Evolutionary conservation across 1,140 invertebrate genomes (phyloP).

Genomic region (Penaeus indicus): DNA sequence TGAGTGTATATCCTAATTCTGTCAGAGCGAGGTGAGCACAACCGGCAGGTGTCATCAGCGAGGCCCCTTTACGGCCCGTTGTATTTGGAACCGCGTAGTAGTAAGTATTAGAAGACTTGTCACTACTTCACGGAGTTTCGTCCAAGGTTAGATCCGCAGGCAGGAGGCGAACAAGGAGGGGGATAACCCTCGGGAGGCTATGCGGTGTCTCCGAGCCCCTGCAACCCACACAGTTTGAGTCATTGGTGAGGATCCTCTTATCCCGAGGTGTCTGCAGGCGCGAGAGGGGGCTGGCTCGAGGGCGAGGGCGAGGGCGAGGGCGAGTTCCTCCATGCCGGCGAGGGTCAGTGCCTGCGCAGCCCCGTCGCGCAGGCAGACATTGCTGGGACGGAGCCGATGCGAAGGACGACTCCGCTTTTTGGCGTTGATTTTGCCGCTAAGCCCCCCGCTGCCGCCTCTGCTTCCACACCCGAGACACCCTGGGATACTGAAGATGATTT

Average conservation of each 20-base stretch:
- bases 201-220: too few relatives aligned
- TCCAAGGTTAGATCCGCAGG: constrained; percentile 33
- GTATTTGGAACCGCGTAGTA: constrained; percentile 34
- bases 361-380: constrained; percentile 35
- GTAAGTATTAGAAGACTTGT: constrained; percentile 45
- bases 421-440: constrained; percentile 34
- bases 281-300: neutral
- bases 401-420: constrained; percentile 37
- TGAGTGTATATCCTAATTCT: too few relatives aligned
- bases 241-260: neutral
- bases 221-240: neutral
- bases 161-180: neutral
- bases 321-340: neutral
- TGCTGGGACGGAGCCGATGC: constrained; percentile 27
- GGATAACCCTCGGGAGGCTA: too few relatives aligned
- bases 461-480: constrained; percentile 12
- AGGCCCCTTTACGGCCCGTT: neutral
- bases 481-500: constrained; percentile 37
- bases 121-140: constrained; percentile 29
- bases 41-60: too few relatives aligned
- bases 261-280: neutral
- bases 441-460: constrained; percentile 32
- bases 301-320: neutral
- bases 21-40: too few relatives aligned
- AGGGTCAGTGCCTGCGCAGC: neutral